A percentile compares a stretch with the other conserved stretches of the same genome.
Conservation (phyloP, 1,140 invertebrate species). For the Drosophila hydei region DNA sequence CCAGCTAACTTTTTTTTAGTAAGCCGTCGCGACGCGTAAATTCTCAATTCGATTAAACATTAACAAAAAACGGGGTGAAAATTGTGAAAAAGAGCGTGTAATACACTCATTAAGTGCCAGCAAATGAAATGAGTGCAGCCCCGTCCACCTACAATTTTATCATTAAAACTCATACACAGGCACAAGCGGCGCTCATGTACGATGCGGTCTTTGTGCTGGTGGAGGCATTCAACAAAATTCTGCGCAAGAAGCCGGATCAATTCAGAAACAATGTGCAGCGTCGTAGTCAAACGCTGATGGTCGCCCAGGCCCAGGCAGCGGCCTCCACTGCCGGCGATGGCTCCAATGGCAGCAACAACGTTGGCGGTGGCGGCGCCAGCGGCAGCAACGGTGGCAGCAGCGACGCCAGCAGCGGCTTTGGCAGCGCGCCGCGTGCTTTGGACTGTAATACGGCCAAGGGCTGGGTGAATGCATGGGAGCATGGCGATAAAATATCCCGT, state of each 20-base stretch:
- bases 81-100: slow-evolving; percentile 77
- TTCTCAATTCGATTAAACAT: slow-evolving; percentile 1
- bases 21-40: slow-evolving; percentile 4
- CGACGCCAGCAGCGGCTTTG: slow-evolving; percentile 28
- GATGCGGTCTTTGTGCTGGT: slow-evolving; percentile 95
- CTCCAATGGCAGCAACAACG: slow-evolving; percentile 37
- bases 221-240: slow-evolving; percentile 93
- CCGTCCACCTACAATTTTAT: slow-evolving; percentile 86
- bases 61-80: slow-evolving; percentile 32
- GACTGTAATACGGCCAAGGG: slow-evolving; percentile 91
- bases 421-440: slow-evolving; percentile 86
- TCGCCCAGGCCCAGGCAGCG: slow-evolving; percentile 63
- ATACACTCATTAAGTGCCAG: slow-evolving; percentile 72
- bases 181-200: slow-evolving; percentile 95
- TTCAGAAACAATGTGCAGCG: slow-evolving; percentile 88
- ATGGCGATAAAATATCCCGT: slow-evolving; percentile 94
- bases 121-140: slow-evolving; percentile 81
- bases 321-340: slow-evolving; percentile 66
- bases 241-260: slow-evolving; percentile 91
- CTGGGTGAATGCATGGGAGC: slow-evolving; percentile 93
- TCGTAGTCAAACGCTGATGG: slow-evolving; percentile 76
- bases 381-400: slow-evolving; percentile 4
- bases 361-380: slow-evolving; percentile 11
- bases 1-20: background rate
- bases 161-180: slow-evolving; percentile 84